phyloP scores from a whole-genome alignment of 2,113 vertebrate genomes.

The Xiphorhynchus elegans region DNA sequence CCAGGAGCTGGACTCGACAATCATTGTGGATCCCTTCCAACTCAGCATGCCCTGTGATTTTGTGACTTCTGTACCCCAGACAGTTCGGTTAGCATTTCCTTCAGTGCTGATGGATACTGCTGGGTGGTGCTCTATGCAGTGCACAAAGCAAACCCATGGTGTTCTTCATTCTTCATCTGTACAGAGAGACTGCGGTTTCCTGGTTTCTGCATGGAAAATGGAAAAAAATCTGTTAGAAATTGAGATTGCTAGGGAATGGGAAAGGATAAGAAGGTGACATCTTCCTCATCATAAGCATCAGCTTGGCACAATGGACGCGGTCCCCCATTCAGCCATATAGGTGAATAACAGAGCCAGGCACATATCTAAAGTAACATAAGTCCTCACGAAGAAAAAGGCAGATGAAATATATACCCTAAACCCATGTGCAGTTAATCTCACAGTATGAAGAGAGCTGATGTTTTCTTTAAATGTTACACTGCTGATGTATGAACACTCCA shows the following conservation, averaged over 20 bases:
- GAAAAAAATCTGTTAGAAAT: neutral
- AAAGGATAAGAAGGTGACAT: neutral
- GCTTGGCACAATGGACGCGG: neutral
- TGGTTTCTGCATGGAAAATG: neutral
- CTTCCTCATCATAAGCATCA: neutral
- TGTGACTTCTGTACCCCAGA: neutral
- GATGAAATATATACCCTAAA: neutral
- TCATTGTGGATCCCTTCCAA: neutral
- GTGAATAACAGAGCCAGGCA: neutral
- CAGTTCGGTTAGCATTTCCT: neutral
- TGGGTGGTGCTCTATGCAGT: rapidly evolving
- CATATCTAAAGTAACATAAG: neutral
- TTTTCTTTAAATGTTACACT: neutral
- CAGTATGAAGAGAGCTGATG: neutral
- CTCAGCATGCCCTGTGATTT: neutral
- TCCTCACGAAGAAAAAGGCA: neutral
- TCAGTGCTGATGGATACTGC: neutral
- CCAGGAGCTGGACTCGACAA: neutral
- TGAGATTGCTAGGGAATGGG: neutral
- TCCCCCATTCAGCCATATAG: neutral
- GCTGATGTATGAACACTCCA: neutral
- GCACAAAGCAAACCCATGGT: rapidly evolving
- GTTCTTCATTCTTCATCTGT: neutral
- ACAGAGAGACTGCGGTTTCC: neutral
- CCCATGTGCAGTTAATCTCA: neutral